Percentiles rank a stretch among this genome's conserved stretches.
Conservation (phyloP, 2,797 vertebrate species). For the Pseudochirops corinnae region DNA sequence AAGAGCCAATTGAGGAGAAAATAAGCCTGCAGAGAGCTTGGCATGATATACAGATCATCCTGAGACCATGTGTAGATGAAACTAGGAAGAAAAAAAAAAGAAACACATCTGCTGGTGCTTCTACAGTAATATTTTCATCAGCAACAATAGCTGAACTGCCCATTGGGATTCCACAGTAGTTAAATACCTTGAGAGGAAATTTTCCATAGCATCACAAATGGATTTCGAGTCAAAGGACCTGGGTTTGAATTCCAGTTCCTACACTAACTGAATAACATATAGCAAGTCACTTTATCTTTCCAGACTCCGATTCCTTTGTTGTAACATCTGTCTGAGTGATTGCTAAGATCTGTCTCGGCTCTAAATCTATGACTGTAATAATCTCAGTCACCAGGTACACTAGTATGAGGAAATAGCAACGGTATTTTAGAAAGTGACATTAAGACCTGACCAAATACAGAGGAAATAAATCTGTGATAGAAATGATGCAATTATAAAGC, state of each 20-base stretch:
- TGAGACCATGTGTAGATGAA: neutral
- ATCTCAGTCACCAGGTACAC: neutral
- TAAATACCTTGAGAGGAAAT: neutral
- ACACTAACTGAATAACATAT: neutral
- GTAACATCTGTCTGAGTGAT: neutral
- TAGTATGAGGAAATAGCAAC: neutral
- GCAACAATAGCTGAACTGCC: neutral
- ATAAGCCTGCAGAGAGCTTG: neutral
- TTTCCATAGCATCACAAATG: neutral
- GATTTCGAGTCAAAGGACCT: neutral
- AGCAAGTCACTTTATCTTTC: neutral
- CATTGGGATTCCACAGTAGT: neutral
- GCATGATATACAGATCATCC: neutral
- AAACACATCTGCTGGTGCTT: neutral
- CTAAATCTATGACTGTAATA: neutral
- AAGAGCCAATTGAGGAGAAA: slow-evolving; percentile 5
- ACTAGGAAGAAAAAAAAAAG: neutral
- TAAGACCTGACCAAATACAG: neutral
- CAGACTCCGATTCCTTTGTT: neutral
- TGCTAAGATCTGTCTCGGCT: neutral
- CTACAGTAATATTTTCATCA: neutral
- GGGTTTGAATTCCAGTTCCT: neutral
- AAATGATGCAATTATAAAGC: neutral
- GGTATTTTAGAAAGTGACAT: neutral
- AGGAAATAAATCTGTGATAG: neutral